These are phyloP conservation scores for Drosophila hydei DNA, from an alignment of 1,140 invertebrate species.

Conservation along the genomic window DNA sequence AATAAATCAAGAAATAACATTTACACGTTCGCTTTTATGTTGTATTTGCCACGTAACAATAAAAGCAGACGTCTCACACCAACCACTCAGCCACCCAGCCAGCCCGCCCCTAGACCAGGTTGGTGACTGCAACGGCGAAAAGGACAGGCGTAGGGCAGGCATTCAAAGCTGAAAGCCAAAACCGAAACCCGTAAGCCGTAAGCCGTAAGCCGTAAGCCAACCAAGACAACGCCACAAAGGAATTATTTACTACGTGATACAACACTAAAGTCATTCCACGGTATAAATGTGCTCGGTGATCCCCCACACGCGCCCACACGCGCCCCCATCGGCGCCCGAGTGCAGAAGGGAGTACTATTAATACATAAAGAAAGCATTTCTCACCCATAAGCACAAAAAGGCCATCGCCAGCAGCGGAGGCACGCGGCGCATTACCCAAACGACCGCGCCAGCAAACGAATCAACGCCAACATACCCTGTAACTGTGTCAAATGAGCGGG, in stretches of 20 bases:
- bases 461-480: conserved; percentile 38
- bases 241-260: conserved; percentile 82
- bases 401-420: conserved; percentile 63
- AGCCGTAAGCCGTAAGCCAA: conserved; percentile 69
- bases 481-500: background rate
- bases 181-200: conserved; percentile 28
- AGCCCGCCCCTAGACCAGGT: conserved; percentile 61
- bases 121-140: conserved; percentile 32
- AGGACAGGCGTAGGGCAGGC: conserved; percentile 22
- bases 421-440: conserved; percentile 74
- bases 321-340: conserved; percentile 52
- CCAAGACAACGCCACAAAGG: conserved; percentile 80
- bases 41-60: conserved; percentile 82
- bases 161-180: conserved; percentile 27
- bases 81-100: conserved; percentile 1
- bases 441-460: conserved; percentile 63
- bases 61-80: conserved; percentile 52
- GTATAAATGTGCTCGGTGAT: conserved; percentile 71
- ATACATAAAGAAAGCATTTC: conserved; percentile 81
- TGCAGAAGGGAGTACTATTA: conserved; percentile 77
- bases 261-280: conserved; percentile 76
- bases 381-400: conserved; percentile 77
- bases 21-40: conserved; percentile 81
- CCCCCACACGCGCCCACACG: conserved; percentile 7
- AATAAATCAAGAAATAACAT: conserved; percentile 83